Percentiles rank a stretch among this genome's conserved stretches.
Conservation (phyloP, 92 coral and sea anemone species). For the Ricordea florida region DNA sequence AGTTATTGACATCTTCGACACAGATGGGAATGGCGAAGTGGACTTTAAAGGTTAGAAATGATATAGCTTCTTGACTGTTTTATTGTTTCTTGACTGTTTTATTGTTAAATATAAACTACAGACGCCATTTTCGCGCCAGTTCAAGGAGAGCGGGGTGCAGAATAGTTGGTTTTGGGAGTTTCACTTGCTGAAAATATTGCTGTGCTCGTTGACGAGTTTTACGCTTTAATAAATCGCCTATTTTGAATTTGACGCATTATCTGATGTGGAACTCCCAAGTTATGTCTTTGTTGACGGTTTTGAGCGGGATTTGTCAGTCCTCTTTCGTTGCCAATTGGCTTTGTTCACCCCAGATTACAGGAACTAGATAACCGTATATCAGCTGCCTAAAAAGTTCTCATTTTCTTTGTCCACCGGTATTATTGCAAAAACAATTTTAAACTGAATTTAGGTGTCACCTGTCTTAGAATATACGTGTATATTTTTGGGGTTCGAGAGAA, state of each 20-base stretch:
- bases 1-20: slow-evolving; percentile 96
- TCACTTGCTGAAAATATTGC: too few relatives aligned
- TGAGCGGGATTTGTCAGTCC: neutral
- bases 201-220: too few relatives aligned
- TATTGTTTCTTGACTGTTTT: neutral
- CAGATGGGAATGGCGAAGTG: slow-evolving; percentile 98
- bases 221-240: too few relatives aligned
- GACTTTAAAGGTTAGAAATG: slow-evolving; percentile 95
- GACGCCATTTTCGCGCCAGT: too few relatives aligned
- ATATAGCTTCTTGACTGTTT: slow-evolving; percentile 20
- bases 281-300: neutral
- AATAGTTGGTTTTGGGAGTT: too few relatives aligned
- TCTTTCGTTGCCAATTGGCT: neutral
- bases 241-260: slow-evolving; percentile 36
- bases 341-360: neutral
- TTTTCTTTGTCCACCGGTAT: neutral
- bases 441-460: slow-evolving; percentile 1
- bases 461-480: slow-evolving; percentile 16
- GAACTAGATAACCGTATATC: neutral
- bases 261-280: slow-evolving; percentile 15
- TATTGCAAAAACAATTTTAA: slow-evolving; percentile 6
- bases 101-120: too few relatives aligned
- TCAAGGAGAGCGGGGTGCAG: too few relatives aligned
- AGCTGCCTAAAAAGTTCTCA: neutral
- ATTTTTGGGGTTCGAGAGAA: neutral